These are phyloP conservation scores for Standfussiana lucernea DNA, from an alignment of 2,888 invertebrate genomes.

Conservation along the genomic window DNA sequence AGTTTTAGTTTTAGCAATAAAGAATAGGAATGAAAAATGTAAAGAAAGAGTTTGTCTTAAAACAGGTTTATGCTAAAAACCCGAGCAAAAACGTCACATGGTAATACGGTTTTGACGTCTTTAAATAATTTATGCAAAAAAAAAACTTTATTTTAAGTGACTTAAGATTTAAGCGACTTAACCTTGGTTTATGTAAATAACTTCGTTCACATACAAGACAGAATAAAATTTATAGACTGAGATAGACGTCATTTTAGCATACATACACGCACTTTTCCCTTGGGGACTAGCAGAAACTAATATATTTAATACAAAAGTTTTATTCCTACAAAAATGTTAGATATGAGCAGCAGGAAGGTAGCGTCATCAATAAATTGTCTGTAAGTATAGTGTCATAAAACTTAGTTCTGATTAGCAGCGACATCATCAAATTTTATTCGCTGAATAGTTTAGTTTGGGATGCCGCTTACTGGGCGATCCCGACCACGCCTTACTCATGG, in stretches of 20 bases:
- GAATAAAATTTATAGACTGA: background rate
- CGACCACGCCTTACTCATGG: background rate
- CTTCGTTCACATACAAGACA: conserved; percentile 3
- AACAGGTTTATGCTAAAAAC: conserved; percentile 4
- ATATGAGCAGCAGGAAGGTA: background rate
- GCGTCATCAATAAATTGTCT: background rate
- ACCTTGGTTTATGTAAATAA: conserved; percentile 8
- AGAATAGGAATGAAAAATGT: background rate
- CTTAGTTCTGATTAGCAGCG: background rate
- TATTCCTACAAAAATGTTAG: background rate
- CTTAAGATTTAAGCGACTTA: no score
- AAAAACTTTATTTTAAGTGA: background rate
- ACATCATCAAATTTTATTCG: background rate
- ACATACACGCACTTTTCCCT: background rate
- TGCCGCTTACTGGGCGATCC: background rate
- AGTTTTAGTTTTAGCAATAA: background rate
- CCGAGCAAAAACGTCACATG: background rate
- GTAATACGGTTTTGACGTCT: background rate
- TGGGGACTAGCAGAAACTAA: conserved; percentile 3
- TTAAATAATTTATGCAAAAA: conserved; percentile 10
- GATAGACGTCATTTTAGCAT: background rate
- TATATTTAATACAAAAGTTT: background rate
- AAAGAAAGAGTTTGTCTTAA: background rate
- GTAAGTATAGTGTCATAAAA: background rate
- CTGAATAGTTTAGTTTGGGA: background rate